phyloP scores from a whole-genome alignment of 2,888 invertebrate species.

The Lumbricus terrestris region DNA sequence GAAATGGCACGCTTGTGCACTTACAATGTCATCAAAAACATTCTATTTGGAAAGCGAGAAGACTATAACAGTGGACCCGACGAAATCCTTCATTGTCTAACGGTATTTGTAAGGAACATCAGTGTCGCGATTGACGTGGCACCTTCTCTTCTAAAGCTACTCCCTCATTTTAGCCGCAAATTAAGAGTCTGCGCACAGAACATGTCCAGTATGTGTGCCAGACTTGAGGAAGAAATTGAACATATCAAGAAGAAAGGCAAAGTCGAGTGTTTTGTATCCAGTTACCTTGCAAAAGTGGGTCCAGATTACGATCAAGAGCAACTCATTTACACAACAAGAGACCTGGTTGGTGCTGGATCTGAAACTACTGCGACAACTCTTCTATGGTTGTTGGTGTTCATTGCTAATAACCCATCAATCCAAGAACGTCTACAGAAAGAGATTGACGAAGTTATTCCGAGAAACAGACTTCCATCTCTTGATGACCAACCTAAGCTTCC shows the following conservation, averaged over 20 bases:
- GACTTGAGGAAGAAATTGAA: neutral
- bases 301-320: slow-evolving; percentile 7
- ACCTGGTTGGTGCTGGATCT: slow-evolving; percentile 44
- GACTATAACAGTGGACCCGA: neutral
- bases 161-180: neutral
- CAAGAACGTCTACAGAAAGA: slow-evolving; percentile 48
- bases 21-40: neutral
- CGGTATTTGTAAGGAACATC: neutral
- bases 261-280: slow-evolving; percentile 18
- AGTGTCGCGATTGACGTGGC: neutral
- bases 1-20: neutral
- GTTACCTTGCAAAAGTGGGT: neutral
- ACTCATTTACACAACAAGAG: neutral
- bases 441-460: slow-evolving; percentile 36
- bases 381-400: slow-evolving; percentile 48
- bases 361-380: slow-evolving; percentile 51
- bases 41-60: neutral
- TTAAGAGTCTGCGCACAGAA: neutral
- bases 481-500: neutral
- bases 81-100: neutral
- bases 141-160: neutral
- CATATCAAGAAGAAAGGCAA: neutral
- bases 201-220: neutral
- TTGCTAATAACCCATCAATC: slow-evolving; percentile 46
- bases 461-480: neutral